Percentiles rank a stretch among this genome's conserved stretches.
Evolutionary conservation across 2,113 vertebrate genomes (phyloP).

Genomic region (Cheilinus undulatus): DNA sequence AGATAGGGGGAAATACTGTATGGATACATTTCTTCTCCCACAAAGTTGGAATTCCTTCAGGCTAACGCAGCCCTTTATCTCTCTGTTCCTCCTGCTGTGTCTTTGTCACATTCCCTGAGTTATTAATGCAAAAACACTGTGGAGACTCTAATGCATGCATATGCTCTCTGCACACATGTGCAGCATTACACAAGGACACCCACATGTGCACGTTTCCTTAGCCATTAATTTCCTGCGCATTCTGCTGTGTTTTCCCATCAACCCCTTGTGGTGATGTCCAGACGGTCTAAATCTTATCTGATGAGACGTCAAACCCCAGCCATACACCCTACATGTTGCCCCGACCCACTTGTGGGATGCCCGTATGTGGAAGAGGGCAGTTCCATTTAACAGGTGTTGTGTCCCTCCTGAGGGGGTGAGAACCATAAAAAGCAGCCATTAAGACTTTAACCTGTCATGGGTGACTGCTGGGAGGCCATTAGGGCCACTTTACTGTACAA

Average conservation of each 20-base stretch:
- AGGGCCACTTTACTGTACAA: slow-evolving; percentile 80
- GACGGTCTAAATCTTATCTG: slow-evolving; percentile 67
- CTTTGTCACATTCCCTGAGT: slow-evolving; percentile 63
- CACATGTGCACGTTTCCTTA: slow-evolving; percentile 28
- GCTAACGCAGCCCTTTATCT: slow-evolving; percentile 54
- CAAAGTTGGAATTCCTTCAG: slow-evolving; percentile 69
- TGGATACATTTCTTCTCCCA: slow-evolving; percentile 35
- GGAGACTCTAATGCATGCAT: slow-evolving; percentile 51
- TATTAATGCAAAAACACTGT: slow-evolving; percentile 62
- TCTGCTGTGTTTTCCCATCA: slow-evolving; percentile 69
- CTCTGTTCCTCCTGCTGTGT: slow-evolving; percentile 59
- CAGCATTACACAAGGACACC: slow-evolving; percentile 25
- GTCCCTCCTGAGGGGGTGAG: slow-evolving; percentile 58
- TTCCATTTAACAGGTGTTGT: slow-evolving; percentile 82
- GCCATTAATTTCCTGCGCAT: slow-evolving; percentile 54
- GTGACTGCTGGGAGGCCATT: slow-evolving; percentile 81
- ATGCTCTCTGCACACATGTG: slow-evolving; percentile 44
- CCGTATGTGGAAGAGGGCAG: slow-evolving; percentile 48
- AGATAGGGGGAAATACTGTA: slow-evolving; percentile 27
- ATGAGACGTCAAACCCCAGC: slow-evolving; percentile 46
- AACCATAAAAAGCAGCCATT: slow-evolving; percentile 79
- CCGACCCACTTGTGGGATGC: slow-evolving; percentile 62
- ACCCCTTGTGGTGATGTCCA: slow-evolving; percentile 65
- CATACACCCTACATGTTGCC: slow-evolving; percentile 12
- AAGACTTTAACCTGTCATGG: slow-evolving; percentile 83